Conservation (phyloP, 2,113 vertebrate genomes). For the Perccottus glenii region DNA sequence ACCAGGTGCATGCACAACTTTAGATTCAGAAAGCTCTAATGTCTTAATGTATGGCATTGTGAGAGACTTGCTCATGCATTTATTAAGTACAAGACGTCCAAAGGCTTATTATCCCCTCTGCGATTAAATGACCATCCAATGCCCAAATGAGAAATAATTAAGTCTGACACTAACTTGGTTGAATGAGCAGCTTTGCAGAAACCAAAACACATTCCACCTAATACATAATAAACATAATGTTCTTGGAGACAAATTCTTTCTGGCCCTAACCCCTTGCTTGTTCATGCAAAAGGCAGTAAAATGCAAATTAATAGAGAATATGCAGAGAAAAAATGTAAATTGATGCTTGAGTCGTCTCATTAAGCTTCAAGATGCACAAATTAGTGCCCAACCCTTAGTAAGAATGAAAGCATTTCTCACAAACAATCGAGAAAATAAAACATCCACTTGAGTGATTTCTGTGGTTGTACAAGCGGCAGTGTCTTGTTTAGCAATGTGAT, state of each 20-base stretch:
- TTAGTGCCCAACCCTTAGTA: constrained; percentile 44
- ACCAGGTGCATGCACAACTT: background rate
- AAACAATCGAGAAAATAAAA: constrained; percentile 60
- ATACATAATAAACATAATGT: background rate
- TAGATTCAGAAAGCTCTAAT: background rate
- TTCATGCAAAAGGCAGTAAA: constrained; percentile 52
- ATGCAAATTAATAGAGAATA: constrained; percentile 45
- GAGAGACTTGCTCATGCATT: constrained; percentile 43
- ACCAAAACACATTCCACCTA: background rate
- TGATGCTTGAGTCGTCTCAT: constrained; percentile 41
- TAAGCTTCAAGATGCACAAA: constrained; percentile 54
- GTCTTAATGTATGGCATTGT: constrained; percentile 16
- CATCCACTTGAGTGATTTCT: constrained; percentile 50
- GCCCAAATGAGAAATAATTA: constrained; percentile 73
- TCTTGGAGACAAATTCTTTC: background rate
- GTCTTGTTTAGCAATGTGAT: constrained; percentile 37
- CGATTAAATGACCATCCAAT: constrained; percentile 62
- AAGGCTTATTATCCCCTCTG: constrained; percentile 63
- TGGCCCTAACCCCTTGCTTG: constrained; percentile 32
- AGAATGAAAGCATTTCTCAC: constrained; percentile 49
- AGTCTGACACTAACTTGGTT: constrained; percentile 49
- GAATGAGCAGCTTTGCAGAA: constrained; percentile 34
- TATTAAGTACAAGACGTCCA: constrained; percentile 55
- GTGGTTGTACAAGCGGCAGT: constrained; percentile 11
- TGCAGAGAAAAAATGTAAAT: constrained; percentile 53